phyloP scores from a whole-genome alignment of 2,888 invertebrate genomes.

The Hydrotaea cyrtoneurina region DNA sequence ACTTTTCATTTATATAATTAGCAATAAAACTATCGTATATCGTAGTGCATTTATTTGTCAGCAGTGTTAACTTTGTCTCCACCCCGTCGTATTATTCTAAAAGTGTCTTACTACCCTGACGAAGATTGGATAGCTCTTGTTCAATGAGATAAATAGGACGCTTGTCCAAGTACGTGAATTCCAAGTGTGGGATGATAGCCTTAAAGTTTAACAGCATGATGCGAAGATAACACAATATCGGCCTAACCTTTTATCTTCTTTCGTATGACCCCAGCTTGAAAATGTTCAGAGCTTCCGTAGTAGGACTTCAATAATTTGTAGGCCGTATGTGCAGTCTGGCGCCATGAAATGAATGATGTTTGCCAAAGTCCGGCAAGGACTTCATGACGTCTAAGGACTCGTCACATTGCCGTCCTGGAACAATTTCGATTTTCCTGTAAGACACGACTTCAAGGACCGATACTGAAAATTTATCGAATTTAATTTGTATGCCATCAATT shows the following conservation, averaged over 20 bases:
- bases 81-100: constrained; percentile 41
- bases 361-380: constrained; percentile 34
- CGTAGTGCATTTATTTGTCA: too few relatives aligned
- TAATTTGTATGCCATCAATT: neutral
- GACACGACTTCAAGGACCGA: constrained; percentile 2
- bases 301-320: constrained; percentile 22
- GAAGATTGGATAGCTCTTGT: constrained; percentile 28
- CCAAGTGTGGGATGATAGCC: constrained; percentile 48
- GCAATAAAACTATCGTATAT: too few relatives aligned
- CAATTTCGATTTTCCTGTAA: constrained; percentile 2
- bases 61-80: too few relatives aligned
- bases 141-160: constrained; percentile 47
- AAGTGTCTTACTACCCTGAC: constrained; percentile 47
- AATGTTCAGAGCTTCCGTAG: constrained; percentile 46
- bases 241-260: constrained; percentile 54
- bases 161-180: constrained; percentile 56
- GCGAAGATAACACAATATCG: constrained; percentile 53
- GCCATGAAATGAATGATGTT: constrained; percentile 35
- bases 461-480: constrained; percentile 7
- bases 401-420: neutral
- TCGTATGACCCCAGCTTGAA: constrained; percentile 47
- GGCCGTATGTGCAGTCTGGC: constrained; percentile 35
- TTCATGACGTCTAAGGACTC: constrained; percentile 25
- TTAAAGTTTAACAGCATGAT: constrained; percentile 65
- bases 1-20: too few relatives aligned